Evolutionary conservation across 2,888 invertebrate species (phyloP).

Genomic region (Ypsolopha scabrella): DNA sequence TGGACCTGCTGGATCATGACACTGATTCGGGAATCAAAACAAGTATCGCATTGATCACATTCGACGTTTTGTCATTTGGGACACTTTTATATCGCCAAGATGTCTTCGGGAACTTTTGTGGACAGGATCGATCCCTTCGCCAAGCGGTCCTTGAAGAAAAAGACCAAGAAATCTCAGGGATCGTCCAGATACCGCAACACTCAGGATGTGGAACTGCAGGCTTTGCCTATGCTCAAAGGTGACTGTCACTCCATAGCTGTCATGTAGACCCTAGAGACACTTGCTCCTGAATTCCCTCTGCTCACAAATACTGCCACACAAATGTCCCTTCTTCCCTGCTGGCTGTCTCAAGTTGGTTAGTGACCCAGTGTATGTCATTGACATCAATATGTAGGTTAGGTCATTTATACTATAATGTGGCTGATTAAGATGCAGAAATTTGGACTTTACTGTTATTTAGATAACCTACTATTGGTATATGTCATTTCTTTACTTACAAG

Average conservation of each 20-base stretch:
- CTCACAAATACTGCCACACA: background rate
- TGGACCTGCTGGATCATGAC: constrained; percentile 65
- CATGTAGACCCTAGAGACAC: too few relatives aligned
- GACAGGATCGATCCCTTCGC: constrained; percentile 99
- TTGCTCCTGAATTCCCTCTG: too few relatives aligned
- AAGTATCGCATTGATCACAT: constrained; percentile 62
- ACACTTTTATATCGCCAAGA: constrained; percentile 67
- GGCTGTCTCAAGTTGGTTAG: background rate
- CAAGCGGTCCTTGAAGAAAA: constrained; percentile 97
- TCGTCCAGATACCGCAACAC: constrained; percentile 98
- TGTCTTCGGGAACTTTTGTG: constrained; percentile 91
- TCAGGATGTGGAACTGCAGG: constrained; percentile 97
- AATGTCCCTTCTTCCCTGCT: background rate
- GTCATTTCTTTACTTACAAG: too few relatives aligned
- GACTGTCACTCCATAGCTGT: background rate
- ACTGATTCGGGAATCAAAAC: constrained; percentile 57
- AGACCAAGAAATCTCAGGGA: constrained; percentile 98
- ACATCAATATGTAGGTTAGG: background rate
- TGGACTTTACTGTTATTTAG: background rate
- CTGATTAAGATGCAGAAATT: background rate
- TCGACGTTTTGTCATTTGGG: constrained; percentile 63
- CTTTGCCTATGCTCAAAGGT: constrained; percentile 98
- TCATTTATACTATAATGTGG: background rate
- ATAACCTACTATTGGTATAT: background rate
- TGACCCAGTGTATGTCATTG: background rate